Percentiles rank a stretch among this genome's conserved stretches.
These are phyloP conservation scores for Cephalotes varians DNA, from an alignment of 2,888 invertebrate genomes.

Conservation along the genomic window DNA sequence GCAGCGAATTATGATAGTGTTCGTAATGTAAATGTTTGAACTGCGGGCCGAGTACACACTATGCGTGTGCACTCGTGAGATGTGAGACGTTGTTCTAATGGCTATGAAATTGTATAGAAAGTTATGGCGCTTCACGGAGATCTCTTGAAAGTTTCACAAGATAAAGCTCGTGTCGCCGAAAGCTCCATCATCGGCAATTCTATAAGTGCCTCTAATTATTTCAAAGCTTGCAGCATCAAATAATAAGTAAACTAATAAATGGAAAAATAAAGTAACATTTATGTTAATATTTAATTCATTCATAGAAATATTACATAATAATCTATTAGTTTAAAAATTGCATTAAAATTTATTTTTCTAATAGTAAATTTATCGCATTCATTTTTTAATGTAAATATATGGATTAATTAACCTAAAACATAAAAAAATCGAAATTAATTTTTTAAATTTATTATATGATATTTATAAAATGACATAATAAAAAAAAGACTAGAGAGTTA, in stretches of 20 bases:
- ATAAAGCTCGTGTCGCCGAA: slow-evolving; percentile 27
- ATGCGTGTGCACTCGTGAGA: slow-evolving; percentile 25
- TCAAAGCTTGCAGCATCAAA: not conserved
- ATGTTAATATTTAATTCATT: not conserved
- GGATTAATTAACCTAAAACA: not conserved
- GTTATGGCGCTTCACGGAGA: slow-evolving; percentile 38
- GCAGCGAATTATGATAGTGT: slow-evolving; percentile 49
- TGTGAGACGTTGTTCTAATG: slow-evolving; percentile 48
- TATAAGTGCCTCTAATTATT: slow-evolving; percentile 18
- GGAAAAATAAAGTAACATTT: not conserved
- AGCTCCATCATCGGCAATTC: slow-evolving; percentile 14
- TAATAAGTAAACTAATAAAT: not conserved
- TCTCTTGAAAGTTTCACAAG: slow-evolving; percentile 43
- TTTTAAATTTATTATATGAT: not conserved
- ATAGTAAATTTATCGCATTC: not conserved
- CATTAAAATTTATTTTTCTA: not conserved
- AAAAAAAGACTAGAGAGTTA: not conserved
- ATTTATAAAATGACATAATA: not conserved
- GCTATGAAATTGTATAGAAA: slow-evolving; percentile 46
- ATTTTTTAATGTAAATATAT: not conserved
- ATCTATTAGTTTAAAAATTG: not conserved
- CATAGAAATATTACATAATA: not conserved
- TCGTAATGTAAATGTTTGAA: slow-evolving; percentile 54
- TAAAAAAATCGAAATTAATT: not conserved
- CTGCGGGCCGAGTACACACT: not conserved